A percentile compares a stretch with the other conserved stretches of the same genome.
These are phyloP conservation scores for Drosophila rufa DNA, from an alignment of 1,140 invertebrate genomes.

Conservation along the genomic window DNA sequence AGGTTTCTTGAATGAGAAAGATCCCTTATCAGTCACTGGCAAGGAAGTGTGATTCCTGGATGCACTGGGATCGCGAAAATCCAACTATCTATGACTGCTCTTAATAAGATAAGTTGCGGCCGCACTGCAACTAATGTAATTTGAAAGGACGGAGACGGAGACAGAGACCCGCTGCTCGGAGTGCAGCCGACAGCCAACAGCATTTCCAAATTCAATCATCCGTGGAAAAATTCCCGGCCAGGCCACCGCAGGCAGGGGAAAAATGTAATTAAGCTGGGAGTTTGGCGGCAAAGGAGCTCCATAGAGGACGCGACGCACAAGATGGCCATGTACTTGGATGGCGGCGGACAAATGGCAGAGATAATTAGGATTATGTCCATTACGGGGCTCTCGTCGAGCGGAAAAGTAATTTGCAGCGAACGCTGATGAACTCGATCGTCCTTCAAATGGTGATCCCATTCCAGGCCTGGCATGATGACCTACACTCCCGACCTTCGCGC, in stretches of 20 bases:
- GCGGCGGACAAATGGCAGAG: constrained; percentile 32
- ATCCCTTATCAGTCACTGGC: too few species aligned
- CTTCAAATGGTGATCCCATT: constrained; percentile 13
- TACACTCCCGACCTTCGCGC: constrained; percentile 7
- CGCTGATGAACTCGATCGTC: constrained; percentile 2
- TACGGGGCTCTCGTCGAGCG: constrained; percentile 34
- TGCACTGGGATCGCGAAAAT: neutral
- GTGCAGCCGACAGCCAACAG: constrained; percentile 47
- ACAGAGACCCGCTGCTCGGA: constrained; percentile 5
- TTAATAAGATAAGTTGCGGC: constrained; percentile 65
- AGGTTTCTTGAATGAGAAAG: too few species aligned
- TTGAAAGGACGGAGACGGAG: constrained; percentile 31
- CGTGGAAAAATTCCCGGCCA: constrained; percentile 49
- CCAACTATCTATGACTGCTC: constrained; percentile 26
- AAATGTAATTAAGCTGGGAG: constrained; percentile 57
- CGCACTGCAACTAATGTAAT: constrained; percentile 63
- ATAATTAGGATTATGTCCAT: constrained; percentile 62
- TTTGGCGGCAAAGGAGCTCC: constrained; percentile 7
- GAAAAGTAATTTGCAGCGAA: constrained; percentile 58
- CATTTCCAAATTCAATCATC: constrained; percentile 74
- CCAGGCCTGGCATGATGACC: constrained; percentile 1
- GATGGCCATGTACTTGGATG: neutral
- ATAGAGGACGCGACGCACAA: neutral
- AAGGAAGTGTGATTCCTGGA: too few species aligned
- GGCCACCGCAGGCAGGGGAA: constrained; percentile 1